Conservation (phyloP, 1,140 invertebrate genomes). For the Euschistus heros region DNA sequence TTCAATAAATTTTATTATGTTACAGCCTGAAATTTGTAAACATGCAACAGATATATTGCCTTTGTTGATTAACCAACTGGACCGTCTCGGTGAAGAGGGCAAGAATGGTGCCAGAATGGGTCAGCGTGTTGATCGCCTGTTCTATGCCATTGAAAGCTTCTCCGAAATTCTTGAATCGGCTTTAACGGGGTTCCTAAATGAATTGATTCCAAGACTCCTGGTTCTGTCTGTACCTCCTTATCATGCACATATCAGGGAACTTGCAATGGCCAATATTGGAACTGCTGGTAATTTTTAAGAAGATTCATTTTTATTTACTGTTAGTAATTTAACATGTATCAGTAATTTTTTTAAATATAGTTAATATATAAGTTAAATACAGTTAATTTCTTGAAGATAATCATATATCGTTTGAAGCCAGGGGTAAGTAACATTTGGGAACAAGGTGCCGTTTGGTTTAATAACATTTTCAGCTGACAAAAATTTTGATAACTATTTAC, state of each 20-base stretch:
- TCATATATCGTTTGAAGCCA: too few relatives aligned
- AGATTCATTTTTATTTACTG: neutral
- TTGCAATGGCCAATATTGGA: constrained; percentile 57
- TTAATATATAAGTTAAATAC: too few relatives aligned
- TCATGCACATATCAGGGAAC: constrained; percentile 46
- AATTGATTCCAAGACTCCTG: constrained; percentile 57
- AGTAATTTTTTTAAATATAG: too few relatives aligned
- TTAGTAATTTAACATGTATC: too few relatives aligned
- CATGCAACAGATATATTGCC: constrained; percentile 61
- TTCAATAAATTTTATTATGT: neutral
- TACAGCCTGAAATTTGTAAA: constrained; percentile 53
- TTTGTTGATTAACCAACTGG: constrained; percentile 58
- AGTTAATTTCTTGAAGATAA: too few relatives aligned
- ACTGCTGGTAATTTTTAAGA: constrained; percentile 40
- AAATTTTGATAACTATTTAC: too few relatives aligned
- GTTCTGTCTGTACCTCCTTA: constrained; percentile 45
- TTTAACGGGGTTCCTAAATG: constrained; percentile 55
- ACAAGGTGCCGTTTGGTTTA: too few relatives aligned
- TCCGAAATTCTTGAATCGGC: constrained; percentile 65
- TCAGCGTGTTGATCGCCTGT: constrained; percentile 50
- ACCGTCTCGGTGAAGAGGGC: constrained; percentile 39
- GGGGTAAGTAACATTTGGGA: too few relatives aligned
- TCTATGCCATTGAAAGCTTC: constrained; percentile 71
- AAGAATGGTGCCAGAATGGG: constrained; percentile 14
- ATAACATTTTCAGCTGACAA: too few relatives aligned